phyloP scores from a whole-genome alignment of 1,140 invertebrate species.

The Zeugodacus cucurbitae region DNA sequence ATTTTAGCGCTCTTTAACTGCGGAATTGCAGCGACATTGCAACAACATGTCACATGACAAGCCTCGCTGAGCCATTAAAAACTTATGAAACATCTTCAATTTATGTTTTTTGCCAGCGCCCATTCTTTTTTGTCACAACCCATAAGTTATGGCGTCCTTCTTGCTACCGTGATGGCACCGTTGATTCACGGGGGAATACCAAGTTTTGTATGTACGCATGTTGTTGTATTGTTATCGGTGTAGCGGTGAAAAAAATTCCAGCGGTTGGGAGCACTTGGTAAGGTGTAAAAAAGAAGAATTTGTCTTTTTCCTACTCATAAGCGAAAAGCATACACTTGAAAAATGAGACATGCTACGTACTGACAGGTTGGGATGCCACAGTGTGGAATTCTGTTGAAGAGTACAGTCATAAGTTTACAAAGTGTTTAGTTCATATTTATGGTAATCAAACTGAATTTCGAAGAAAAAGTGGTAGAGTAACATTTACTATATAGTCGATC shows the following conservation, averaged over 20 bases:
- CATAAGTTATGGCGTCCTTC: not conserved
- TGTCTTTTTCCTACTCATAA: not conserved
- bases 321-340: not conserved
- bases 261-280: not conserved
- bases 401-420: too few species aligned
- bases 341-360: slow-evolving; percentile 11
- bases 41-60: not conserved
- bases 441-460: too few species aligned
- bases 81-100: slow-evolving; percentile 38
- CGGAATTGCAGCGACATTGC: not conserved
- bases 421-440: too few species aligned
- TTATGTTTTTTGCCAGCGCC: not conserved
- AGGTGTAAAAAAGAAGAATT: not conserved
- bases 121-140: not conserved
- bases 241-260: not conserved
- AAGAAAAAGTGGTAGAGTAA: too few species aligned
- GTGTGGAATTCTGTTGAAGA: not conserved
- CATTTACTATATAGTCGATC: too few species aligned
- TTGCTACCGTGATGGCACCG: not conserved
- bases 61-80: slow-evolving; percentile 6
- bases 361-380: not conserved
- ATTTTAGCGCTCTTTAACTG: not conserved
- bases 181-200: not conserved
- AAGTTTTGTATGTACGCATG: not conserved
- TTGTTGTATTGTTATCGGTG: not conserved